These are phyloP conservation scores for Brachionus paranguensis DNA, from an alignment of 1,140 invertebrate species.

Conservation along the genomic window DNA sequence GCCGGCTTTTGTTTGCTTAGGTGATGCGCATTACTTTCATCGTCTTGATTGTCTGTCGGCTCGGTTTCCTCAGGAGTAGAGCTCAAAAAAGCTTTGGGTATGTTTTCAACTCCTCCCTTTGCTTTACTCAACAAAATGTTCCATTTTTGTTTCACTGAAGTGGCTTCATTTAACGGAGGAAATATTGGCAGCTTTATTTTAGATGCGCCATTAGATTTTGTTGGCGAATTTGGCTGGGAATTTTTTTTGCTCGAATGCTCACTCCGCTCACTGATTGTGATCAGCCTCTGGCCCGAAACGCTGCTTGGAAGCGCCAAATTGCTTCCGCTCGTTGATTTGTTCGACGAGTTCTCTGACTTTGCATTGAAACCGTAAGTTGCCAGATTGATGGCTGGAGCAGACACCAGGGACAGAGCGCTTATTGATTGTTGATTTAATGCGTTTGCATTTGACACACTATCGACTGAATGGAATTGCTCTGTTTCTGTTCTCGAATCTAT, in stretches of 20 bases:
- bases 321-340: neutral
- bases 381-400: constrained; percentile 15
- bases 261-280: constrained; percentile 22
- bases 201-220: neutral
- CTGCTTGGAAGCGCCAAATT: neutral
- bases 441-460: neutral
- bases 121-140: constrained; percentile 36
- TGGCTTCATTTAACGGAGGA: constrained; percentile 20
- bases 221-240: neutral
- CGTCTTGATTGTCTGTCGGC: neutral
- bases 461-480: neutral
- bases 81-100: constrained; percentile 17
- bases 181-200: neutral
- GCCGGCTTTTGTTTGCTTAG: neutral
- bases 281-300: neutral
- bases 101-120: constrained; percentile 33
- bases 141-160: constrained; percentile 40
- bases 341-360: neutral
- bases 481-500: constrained; percentile 11
- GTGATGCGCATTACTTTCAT: no score
- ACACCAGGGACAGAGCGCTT: neutral
- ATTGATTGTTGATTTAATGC: constrained; percentile 22
- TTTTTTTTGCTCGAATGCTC: neutral
- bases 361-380: neutral
- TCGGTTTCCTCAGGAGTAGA: constrained; percentile 18